Base-by-base conservation (phyloP, 2,888 invertebrate genomes). In the Exocentrus adspersus region DNA sequence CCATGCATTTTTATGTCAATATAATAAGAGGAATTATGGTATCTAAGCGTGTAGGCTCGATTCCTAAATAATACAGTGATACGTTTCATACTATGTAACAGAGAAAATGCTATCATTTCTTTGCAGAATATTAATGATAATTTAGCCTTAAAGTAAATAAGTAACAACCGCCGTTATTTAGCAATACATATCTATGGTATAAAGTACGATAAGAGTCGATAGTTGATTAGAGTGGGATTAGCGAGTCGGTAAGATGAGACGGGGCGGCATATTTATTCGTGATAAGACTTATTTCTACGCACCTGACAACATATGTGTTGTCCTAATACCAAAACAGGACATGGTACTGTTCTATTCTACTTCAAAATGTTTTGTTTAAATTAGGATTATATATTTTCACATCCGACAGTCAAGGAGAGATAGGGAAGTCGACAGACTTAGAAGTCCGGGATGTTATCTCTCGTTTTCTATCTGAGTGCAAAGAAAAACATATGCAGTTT, bases 251-350 rank as follows among this genome's bases (percentile, higher is more conserved):
- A 54, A 80, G 78, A 80, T 80, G 78, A 79, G 75, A 77, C 75
- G 74, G 66, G 72, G 75, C 81, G 80, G 81, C 77, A 62, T 77
- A 75, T 81, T 80, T 80, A 78, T 77, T 70, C 71, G 66, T 65
- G 79, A 79, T 79, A 79, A 78, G 72, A 71, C 67, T 51, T 60
- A 60, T 66, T 67, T 71, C 72, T 72, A 75, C 75, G 79, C 80
- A 80, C 80, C 80, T 80, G 80, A 80, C 79, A 79, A 78, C 73
- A 75, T 74, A 73, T 74, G 74, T 75, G 78, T 78, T 78, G 77
- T 78, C 73, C 74, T 72, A 67, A 71, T 69, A 69, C 72, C 66
- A 71, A 72, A 70, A 73, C 73, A 74, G 72, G 71, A 70, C 70
- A 69, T 68, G 69, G 68, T 45, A 69, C 68, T 69, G 63, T 64